Conservation (phyloP, 2,797 vertebrate genomes). For the Poecilia wingei region DNA sequence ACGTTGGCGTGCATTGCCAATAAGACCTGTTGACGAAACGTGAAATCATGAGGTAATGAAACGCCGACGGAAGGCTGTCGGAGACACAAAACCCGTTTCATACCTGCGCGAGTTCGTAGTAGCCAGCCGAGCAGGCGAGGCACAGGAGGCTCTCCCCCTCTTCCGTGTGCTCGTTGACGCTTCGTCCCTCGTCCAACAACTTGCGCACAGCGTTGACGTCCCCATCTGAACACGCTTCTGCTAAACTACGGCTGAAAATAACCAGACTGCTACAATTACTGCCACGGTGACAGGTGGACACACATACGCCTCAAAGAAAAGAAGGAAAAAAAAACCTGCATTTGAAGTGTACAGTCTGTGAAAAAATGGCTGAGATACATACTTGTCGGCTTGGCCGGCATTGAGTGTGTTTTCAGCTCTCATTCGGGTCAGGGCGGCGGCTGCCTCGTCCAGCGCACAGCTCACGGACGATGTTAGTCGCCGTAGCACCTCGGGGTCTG, state of each 20-base stretch:
- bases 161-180: slow-evolving; percentile 98
- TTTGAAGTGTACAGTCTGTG: neutral
- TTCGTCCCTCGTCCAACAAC: slow-evolving; percentile 96
- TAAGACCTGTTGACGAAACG: slow-evolving; percentile 83
- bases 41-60: neutral
- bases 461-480: slow-evolving; percentile 98
- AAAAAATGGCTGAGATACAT: slow-evolving; percentile 78
- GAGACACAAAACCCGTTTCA: slow-evolving; percentile 37
- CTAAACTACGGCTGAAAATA: slow-evolving; percentile 98
- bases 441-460: slow-evolving; percentile 97
- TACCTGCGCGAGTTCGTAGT: slow-evolving; percentile 99
- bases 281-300: slow-evolving; percentile 82
- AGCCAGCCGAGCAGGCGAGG: slow-evolving; percentile 97
- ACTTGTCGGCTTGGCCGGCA: slow-evolving; percentile 98
- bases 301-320: slow-evolving; percentile 51
- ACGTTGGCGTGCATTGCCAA: slow-evolving; percentile 99
- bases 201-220: slow-evolving; percentile 98
- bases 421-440: slow-evolving; percentile 96
- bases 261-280: slow-evolving; percentile 90
- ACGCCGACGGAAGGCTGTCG: neutral
- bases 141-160: slow-evolving; percentile 98
- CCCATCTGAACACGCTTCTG: slow-evolving; percentile 98
- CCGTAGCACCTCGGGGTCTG: slow-evolving; percentile 98
- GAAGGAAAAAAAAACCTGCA: neutral
- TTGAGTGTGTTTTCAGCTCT: slow-evolving; percentile 97